phyloP scores from a whole-genome alignment of 2,888 invertebrate genomes.

The Amphipoea lucens region DNA sequence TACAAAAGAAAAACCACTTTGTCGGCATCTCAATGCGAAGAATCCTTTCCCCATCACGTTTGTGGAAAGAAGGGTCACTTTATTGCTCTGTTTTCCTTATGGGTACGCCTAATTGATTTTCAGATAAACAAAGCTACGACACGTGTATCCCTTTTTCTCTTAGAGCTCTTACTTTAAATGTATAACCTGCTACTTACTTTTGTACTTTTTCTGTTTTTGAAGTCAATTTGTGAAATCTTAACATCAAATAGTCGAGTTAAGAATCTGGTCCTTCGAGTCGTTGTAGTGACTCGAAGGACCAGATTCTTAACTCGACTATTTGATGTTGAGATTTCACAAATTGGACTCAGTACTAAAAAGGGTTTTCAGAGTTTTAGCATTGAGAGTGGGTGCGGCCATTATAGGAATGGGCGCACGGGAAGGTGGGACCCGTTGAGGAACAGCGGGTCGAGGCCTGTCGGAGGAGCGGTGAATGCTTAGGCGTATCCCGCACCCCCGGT shows the following conservation, averaged over 20 bases:
- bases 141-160: not conserved
- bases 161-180: not conserved
- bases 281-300: not conserved
- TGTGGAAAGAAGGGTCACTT: not conserved
- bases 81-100: constrained; percentile 21
- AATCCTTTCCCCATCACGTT: not conserved
- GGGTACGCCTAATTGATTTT: constrained; percentile 21
- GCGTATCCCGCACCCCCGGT: too few relatives aligned
- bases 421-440: too few relatives aligned
- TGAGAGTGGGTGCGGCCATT: too few relatives aligned
- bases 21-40: not conserved
- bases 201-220: not conserved
- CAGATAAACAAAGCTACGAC: constrained; percentile 7
- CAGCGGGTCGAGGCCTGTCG: too few relatives aligned
- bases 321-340: not conserved
- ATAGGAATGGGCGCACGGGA: too few relatives aligned
- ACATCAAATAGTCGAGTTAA: too few relatives aligned
- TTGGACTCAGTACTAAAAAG: not conserved
- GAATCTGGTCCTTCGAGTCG: too few relatives aligned
- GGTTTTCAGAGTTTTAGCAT: not conserved
- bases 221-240: too few relatives aligned
- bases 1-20: not conserved
- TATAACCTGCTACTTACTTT: too few relatives aligned
- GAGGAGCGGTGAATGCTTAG: too few relatives aligned
- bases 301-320: not conserved